phyloP scores from a whole-genome alignment of 1,140 invertebrate species.

The Orius insidiosus region DNA sequence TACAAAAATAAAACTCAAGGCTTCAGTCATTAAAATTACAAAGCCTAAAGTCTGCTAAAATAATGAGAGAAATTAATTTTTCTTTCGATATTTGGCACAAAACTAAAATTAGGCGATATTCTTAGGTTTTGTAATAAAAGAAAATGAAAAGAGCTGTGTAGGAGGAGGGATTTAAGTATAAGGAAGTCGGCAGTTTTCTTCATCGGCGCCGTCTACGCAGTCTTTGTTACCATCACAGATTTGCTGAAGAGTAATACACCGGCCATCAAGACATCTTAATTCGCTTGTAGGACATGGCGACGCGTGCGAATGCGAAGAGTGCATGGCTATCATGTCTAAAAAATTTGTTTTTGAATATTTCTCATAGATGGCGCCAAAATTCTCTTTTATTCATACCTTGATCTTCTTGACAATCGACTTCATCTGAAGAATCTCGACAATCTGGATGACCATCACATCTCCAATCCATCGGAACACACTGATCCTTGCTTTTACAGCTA shows the following conservation, averaged over 20 bases:
- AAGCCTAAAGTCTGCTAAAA: no score
- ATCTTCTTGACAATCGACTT: slow-evolving; percentile 25
- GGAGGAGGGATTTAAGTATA: background rate
- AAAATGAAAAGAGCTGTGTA: no score
- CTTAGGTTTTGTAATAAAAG: no score
- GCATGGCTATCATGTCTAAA: slow-evolving; percentile 13
- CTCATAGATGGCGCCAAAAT: no score
- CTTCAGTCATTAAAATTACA: no score
- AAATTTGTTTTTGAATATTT: background rate
- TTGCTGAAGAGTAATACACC: slow-evolving; percentile 40
- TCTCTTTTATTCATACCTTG: no score
- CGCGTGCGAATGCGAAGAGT: slow-evolving; percentile 14
- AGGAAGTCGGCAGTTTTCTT: slow-evolving; percentile 32
- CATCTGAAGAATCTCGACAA: slow-evolving; percentile 28
- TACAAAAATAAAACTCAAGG: no score
- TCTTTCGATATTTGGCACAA: no score
- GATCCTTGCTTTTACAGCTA: slow-evolving; percentile 12
- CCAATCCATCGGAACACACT: slow-evolving; percentile 19
- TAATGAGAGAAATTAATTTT: no score
- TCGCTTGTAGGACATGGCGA: slow-evolving; percentile 37
- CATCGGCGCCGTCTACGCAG: slow-evolving; percentile 41
- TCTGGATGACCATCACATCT: slow-evolving; percentile 27
- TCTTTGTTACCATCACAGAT: slow-evolving; percentile 41
- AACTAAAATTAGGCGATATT: no score
- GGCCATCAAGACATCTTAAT: slow-evolving; percentile 39